Percentiles rank a stretch among this genome's conserved stretches.
These are phyloP conservation scores for Hydrotaea cyrtoneurina DNA, from an alignment of 2,888 invertebrate genomes.

Conservation along the genomic window DNA sequence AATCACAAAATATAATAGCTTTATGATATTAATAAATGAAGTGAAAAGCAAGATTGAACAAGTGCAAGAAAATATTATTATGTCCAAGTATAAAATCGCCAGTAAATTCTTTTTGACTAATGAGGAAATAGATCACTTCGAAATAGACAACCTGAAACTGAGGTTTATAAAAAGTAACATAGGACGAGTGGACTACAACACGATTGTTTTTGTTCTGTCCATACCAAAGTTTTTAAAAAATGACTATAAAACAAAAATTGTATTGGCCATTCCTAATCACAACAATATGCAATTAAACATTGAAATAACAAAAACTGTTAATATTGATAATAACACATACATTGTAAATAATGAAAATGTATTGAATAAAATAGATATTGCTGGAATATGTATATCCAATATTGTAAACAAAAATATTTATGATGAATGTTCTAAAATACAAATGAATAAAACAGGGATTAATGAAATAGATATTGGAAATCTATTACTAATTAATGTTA, in stretches of 20 bases:
- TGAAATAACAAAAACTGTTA: slow-evolving; percentile 32
- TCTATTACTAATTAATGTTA: slow-evolving; percentile 12
- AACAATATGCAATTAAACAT: slow-evolving; percentile 34
- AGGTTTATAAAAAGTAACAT: slow-evolving; percentile 43
- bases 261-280: slow-evolving; percentile 47
- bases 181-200: slow-evolving; percentile 29
- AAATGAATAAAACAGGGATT: slow-evolving; percentile 6
- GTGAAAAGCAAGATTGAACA: slow-evolving; percentile 31
- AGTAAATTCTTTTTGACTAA: slow-evolving; percentile 49
- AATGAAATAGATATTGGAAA: slow-evolving; percentile 26
- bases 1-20: slow-evolving; percentile 36
- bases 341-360: slow-evolving; percentile 16
- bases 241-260: slow-evolving; percentile 22
- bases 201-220: slow-evolving; percentile 29
- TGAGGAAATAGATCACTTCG: slow-evolving; percentile 46
- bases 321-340: slow-evolving; percentile 38
- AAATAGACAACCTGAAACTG: slow-evolving; percentile 37
- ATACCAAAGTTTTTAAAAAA: not conserved
- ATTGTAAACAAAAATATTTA: not conserved
- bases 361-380: slow-evolving; percentile 6
- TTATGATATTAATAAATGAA: slow-evolving; percentile 32
- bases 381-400: slow-evolving; percentile 1
- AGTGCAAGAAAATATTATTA: slow-evolving; percentile 36
- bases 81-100: slow-evolving; percentile 45
- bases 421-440: slow-evolving; percentile 7